Conservation (phyloP, 2,113 vertebrate species). For the Erinaceus europaeus region DNA sequence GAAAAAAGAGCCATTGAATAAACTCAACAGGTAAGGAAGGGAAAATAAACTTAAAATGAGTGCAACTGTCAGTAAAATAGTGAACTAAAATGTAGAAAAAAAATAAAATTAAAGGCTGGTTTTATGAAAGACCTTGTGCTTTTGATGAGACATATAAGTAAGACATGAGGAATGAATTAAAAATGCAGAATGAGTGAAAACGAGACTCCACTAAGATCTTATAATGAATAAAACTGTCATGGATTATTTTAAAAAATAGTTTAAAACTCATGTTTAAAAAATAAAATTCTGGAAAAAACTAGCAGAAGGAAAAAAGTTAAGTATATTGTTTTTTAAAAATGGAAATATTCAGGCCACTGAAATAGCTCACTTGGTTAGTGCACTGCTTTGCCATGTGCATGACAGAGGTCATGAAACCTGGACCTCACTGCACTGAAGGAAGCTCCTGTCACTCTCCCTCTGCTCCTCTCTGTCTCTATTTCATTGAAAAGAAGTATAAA, state of each 20-base stretch:
- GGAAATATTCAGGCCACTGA: no score
- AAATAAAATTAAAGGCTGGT: not conserved
- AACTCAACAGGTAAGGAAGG: not conserved
- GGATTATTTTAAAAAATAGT: not conserved
- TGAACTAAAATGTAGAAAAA: not conserved
- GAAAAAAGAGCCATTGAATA: not conserved
- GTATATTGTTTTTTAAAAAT: not conserved
- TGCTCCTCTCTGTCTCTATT: no score
- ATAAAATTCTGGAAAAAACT: not conserved
- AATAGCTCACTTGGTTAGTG: no score
- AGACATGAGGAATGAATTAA: not conserved
- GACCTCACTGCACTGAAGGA: no score
- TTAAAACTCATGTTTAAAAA: not conserved
- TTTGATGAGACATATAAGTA: not conserved
- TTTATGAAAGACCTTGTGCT: not conserved
- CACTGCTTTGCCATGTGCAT: no score
- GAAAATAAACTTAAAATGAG: not conserved
- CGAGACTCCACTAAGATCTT: not conserved
- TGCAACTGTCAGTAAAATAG: not conserved
- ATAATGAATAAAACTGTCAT: not conserved
- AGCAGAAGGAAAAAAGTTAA: not conserved
- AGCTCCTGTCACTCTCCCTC: no score
- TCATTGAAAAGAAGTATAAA: no score
- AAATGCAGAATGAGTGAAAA: not conserved
- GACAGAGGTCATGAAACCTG: no score